Conservation (phyloP, 2,888 invertebrate species). For the Chironomus tentans region DNA sequence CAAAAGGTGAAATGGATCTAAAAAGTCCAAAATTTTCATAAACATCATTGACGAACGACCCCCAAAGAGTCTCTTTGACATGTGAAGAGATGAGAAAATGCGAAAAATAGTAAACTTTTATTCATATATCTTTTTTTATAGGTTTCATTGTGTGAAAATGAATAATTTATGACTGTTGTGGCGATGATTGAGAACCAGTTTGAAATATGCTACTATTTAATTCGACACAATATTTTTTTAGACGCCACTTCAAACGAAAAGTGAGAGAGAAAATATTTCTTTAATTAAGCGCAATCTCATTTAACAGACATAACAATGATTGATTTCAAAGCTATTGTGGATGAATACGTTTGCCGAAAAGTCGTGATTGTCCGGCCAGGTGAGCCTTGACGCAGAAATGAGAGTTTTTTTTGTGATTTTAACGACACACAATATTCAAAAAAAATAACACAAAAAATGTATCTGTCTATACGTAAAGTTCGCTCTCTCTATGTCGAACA, state of each 20-base stretch:
- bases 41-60: neutral
- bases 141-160: neutral
- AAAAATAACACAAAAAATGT: too few species aligned
- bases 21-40: too few species aligned
- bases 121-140: neutral
- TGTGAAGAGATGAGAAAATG: neutral
- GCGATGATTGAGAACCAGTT: constrained; percentile 3
- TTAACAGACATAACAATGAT: neutral
- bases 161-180: neutral
- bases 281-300: neutral
- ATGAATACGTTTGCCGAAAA: neutral
- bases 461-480: neutral
- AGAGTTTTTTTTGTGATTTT: neutral
- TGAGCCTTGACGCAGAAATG: neutral
- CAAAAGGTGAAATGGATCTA: too few species aligned
- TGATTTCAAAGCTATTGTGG: neutral
- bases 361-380: neutral
- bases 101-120: neutral
- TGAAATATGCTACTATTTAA: neutral
- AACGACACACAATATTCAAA: neutral
- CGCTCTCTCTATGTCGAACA: neutral
- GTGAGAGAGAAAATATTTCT: neutral
- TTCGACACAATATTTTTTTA: neutral
- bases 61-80: too few species aligned
- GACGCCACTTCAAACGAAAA: neutral